A percentile compares a stretch with the other conserved stretches of the same genome.
Evolutionary conservation across 1,140 invertebrate species (phyloP).

Genomic region (Drosophila persimilis): DNA sequence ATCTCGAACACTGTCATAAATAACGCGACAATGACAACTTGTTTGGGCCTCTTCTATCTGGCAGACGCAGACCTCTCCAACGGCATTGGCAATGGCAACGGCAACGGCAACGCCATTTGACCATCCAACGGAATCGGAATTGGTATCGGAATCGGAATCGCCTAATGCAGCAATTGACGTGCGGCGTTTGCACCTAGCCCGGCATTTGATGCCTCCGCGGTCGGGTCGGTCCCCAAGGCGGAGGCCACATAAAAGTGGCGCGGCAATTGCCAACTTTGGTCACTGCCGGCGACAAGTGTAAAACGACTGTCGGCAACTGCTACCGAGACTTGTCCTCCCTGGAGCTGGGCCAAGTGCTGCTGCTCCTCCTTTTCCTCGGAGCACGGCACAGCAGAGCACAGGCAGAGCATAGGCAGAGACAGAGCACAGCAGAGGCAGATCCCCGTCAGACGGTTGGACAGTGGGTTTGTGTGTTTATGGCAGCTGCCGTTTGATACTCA

Average conservation of each 20-base stretch:
- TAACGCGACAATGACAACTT: conserved; percentile 80
- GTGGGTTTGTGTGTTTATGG: conserved; percentile 78
- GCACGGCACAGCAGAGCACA: not conserved
- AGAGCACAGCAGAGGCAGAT: conserved; percentile 4
- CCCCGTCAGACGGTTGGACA: conserved; percentile 45
- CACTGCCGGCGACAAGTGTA: conserved; percentile 80
- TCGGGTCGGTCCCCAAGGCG: conserved; percentile 64
- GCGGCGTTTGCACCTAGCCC: conserved; percentile 76
- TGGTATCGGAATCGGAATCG: conserved; percentile 39
- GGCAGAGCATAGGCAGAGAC: not conserved
- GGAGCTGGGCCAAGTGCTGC: conserved; percentile 21
- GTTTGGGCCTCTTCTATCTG: conserved; percentile 40
- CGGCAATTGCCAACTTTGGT: conserved; percentile 81
- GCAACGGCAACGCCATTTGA: conserved; percentile 36
- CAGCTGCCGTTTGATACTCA: conserved; percentile 81
- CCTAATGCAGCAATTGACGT: conserved; percentile 79
- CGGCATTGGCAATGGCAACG: conserved; percentile 33
- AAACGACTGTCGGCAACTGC: conserved; percentile 69
- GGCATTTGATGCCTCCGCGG: conserved; percentile 67
- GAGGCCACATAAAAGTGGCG: conserved; percentile 78
- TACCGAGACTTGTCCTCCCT: conserved; percentile 23
- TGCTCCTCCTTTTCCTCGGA: not conserved
- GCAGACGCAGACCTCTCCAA: no score
- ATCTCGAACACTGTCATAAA: conserved; percentile 81
- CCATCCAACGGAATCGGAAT: conserved; percentile 36